Percentiles rank a stretch among this genome's conserved stretches.
phyloP scores from a whole-genome alignment of 2,797 vertebrate genomes.

The Arnoldichthys spilopterus region DNA sequence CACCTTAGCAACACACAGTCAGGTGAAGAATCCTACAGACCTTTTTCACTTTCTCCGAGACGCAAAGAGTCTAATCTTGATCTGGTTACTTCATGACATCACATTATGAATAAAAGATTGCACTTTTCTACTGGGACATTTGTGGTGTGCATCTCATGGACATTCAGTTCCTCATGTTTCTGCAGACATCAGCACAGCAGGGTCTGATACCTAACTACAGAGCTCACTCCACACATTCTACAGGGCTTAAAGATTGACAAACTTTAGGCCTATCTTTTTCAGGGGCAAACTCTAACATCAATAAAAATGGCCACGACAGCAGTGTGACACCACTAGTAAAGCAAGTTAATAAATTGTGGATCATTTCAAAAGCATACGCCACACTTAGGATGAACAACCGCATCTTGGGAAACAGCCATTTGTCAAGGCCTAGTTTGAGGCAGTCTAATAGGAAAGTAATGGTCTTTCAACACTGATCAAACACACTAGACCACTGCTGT shows the following conservation, averaged over 20 bases:
- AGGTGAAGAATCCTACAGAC: neutral
- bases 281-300: conserved; percentile 67
- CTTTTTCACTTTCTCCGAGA: neutral
- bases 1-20: conserved; percentile 11
- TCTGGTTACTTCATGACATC: neutral
- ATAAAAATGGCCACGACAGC: conserved; percentile 61
- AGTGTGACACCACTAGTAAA: conserved; percentile 53
- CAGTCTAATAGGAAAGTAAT: neutral
- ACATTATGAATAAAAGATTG: conserved; percentile 5
- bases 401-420: neutral
- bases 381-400: neutral
- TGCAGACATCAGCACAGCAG: conserved; percentile 58
- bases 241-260: conserved; percentile 75
- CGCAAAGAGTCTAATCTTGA: neutral
- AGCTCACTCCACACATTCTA: conserved; percentile 46
- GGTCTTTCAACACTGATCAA: neutral
- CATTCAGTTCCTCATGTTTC: conserved; percentile 29
- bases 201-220: conserved; percentile 58
- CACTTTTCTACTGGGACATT: neutral
- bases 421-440: neutral
- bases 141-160: neutral
- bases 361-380: neutral
- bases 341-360: conserved; percentile 66
- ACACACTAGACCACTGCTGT: neutral
- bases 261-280: conserved; percentile 44